Evolutionary conservation across 1,140 invertebrate species (phyloP).

Genomic region (Whitmania pigra): DNA sequence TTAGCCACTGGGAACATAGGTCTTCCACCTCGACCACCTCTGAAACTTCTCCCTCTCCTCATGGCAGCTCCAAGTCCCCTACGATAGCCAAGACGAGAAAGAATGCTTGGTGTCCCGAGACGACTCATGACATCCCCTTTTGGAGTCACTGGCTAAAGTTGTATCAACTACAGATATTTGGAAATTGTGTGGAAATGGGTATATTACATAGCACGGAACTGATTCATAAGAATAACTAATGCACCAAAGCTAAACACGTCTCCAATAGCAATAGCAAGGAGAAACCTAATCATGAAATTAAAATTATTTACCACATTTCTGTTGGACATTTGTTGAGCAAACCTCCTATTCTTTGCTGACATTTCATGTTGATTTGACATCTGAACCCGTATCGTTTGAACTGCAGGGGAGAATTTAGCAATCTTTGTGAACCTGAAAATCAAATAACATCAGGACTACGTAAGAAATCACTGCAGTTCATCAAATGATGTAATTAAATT

Average conservation of each 20-base stretch:
- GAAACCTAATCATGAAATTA: background rate
- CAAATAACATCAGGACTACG: background rate
- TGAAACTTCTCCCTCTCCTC: conserved; percentile 9
- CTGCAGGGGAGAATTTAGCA: conserved; percentile 7
- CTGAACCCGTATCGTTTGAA: conserved; percentile 14
- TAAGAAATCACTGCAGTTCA: no score
- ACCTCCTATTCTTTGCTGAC: conserved; percentile 41
- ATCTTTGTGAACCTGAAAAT: conserved; percentile 14
- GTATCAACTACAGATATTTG: background rate
- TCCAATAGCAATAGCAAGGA: no score
- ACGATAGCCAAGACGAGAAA: background rate
- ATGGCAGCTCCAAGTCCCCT: background rate
- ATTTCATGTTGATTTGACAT: conserved; percentile 39
- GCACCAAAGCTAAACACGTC: no score
- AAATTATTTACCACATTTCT: conserved; percentile 31
- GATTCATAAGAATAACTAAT: no score
- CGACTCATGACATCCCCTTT: conserved; percentile 2
- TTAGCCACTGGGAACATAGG: conserved; percentile 22
- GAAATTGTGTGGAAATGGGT: background rate
- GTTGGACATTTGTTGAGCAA: conserved; percentile 47
- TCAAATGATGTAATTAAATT: no score
- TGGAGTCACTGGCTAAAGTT: background rate
- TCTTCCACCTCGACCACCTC: conserved; percentile 10
- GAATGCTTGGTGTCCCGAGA: background rate
- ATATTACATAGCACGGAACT: no score